These are phyloP conservation scores for Pelodytes ibericus DNA, from an alignment of 2,797 vertebrate species.

Conservation along the genomic window DNA sequence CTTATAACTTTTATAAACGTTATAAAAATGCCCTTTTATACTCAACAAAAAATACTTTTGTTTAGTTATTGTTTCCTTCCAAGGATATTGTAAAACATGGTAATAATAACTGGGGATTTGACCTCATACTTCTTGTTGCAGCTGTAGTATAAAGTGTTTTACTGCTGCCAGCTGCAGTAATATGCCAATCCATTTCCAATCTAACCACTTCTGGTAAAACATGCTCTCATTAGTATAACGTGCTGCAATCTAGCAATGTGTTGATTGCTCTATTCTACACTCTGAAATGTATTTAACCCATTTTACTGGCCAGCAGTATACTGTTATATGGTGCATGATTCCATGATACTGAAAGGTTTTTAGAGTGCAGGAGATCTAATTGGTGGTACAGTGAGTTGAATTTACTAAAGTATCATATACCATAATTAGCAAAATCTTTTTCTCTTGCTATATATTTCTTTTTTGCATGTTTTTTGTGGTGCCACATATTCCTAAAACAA, in stretches of 20 bases:
- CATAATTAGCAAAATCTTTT: too few relatives aligned
- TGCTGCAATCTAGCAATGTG: constrained; percentile 24
- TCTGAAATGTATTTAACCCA: neutral
- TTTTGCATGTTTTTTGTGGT: too few relatives aligned
- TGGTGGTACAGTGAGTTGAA: neutral
- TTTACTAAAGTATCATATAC: neutral
- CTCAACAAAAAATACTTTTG: neutral
- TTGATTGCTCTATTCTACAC: constrained; percentile 40
- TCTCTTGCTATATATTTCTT: too few relatives aligned
- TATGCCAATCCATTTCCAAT: constrained; percentile 16
- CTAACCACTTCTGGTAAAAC: constrained; percentile 17
- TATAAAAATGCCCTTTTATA: too few relatives aligned
- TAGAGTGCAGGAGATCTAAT: neutral
- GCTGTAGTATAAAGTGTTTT: neutral
- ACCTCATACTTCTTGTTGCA: neutral
- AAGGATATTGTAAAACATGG: neutral
- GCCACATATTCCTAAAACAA: too few relatives aligned
- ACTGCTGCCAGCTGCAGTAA: constrained; percentile 21
- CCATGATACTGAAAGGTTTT: neutral
- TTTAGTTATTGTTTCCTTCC: too few relatives aligned
- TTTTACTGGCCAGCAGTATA: neutral
- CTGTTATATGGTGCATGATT: neutral
- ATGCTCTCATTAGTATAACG: constrained; percentile 27
- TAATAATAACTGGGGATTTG: neutral
- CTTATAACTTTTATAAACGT: too few relatives aligned